Percentiles rank a stretch among this genome's conserved stretches.
These are phyloP conservation scores for Oriolus oriolus DNA, from an alignment of 2,113 vertebrate species.

Conservation along the genomic window DNA sequence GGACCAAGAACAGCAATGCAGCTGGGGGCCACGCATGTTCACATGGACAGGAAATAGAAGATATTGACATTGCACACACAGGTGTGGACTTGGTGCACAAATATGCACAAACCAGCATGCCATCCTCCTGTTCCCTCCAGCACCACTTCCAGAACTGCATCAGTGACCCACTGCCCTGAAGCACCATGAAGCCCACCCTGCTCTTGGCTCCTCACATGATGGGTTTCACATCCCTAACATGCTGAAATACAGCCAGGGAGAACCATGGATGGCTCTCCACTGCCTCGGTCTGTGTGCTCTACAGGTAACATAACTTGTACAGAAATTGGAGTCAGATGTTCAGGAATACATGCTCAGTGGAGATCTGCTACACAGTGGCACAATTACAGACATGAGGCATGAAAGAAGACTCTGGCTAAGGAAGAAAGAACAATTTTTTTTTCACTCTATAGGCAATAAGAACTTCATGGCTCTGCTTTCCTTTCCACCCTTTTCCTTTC, in stretches of 20 bases:
- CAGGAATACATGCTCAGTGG: background rate
- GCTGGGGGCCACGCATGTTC: background rate
- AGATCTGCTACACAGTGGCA: background rate
- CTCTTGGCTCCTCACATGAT: background rate
- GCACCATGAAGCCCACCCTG: background rate
- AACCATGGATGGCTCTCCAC: background rate
- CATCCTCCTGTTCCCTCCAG: background rate
- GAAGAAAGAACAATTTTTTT: background rate
- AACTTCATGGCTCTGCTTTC: background rate
- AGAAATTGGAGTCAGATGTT: background rate
- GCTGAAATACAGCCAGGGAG: background rate
- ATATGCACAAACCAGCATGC: fast-evolving
- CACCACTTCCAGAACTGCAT: background rate
- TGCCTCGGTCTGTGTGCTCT: background rate
- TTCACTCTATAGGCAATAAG: background rate
- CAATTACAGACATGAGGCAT: background rate
- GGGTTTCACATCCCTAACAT: background rate
- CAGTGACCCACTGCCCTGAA: background rate
- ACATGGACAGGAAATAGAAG: background rate
- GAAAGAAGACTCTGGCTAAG: background rate
- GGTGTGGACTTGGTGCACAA: background rate
- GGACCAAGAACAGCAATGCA: background rate
- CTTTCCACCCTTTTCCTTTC: background rate
- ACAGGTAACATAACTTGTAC: background rate
- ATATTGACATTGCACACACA: background rate